Conservation (phyloP, 2,113 vertebrate genomes). For the Phrynosoma platyrhinos region DNA sequence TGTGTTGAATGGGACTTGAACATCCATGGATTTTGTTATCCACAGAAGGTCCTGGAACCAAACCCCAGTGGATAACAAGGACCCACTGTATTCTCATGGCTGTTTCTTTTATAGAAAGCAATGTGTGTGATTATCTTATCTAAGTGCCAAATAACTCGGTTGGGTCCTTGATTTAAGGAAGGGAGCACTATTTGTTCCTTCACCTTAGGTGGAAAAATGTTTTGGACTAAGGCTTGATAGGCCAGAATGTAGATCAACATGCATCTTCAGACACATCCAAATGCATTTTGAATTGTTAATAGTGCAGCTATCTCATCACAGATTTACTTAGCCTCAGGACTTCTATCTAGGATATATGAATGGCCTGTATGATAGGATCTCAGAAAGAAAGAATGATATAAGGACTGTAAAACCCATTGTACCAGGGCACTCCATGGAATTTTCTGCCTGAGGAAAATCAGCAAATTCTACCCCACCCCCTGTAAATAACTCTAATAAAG, state of each 20-base stretch:
- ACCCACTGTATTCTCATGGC: no score
- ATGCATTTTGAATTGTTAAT: no score
- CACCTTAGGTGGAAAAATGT: not conserved
- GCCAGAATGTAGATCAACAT: not conserved
- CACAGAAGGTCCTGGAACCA: no score
- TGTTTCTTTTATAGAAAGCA: not conserved
- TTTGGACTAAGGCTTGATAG: not conserved
- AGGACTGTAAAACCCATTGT: not conserved
- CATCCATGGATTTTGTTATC: no score
- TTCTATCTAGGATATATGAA: not conserved
- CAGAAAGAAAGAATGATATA: not conserved
- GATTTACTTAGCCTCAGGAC: not conserved
- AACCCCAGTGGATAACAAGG: no score
- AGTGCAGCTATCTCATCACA: not conserved
- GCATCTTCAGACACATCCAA: not conserved
- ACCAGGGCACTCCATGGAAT: not conserved
- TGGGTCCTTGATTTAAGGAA: not conserved
- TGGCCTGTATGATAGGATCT: not conserved
- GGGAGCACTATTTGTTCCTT: not conserved
- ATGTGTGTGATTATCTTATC: not conserved
- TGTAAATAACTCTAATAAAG: not conserved
- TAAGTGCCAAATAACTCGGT: not conserved
- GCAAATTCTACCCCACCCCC: no score
- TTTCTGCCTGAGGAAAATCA: not conserved
- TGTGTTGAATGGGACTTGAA: no score